A percentile compares a stretch with the other conserved stretches of the same genome.
Conservation (phyloP, 2,113 vertebrate species). For the Laterallus jamaicensis region DNA sequence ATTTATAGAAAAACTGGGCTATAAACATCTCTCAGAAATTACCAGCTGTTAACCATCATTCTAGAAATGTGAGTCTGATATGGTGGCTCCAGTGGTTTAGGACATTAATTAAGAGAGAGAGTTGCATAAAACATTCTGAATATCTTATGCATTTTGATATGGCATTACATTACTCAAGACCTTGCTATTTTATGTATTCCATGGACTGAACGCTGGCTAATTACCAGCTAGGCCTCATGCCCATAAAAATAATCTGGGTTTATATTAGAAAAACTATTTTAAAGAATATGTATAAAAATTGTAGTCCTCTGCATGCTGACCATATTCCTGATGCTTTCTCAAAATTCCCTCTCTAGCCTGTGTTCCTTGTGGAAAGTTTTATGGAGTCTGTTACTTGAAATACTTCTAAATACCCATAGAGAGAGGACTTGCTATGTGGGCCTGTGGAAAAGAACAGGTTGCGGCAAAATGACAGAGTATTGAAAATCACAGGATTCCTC, state of each 20-base stretch:
- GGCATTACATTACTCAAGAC: neutral
- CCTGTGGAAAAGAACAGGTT: neutral
- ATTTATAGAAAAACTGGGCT: neutral
- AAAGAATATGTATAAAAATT: neutral
- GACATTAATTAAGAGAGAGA: neutral
- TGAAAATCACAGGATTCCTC: neutral
- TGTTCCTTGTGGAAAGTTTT: neutral
- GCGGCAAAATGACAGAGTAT: neutral
- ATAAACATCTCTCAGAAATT: neutral
- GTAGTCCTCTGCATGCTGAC: rapidly evolving
- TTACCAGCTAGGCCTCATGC: neutral
- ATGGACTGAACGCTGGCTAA: neutral
- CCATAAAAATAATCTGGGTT: neutral
- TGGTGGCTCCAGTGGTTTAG: neutral
- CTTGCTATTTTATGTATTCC: neutral
- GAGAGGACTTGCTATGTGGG: neutral
- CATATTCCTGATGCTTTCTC: neutral
- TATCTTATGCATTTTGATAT: neutral
- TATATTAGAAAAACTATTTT: neutral
- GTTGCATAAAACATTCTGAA: neutral
- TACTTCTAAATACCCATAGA: neutral
- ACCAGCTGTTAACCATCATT: neutral
- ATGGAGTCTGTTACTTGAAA: neutral
- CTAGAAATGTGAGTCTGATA: neutral
- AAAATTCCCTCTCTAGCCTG: neutral